Evolutionary conservation across 2,888 invertebrate species (phyloP).

Genomic region (Dolichomitus sp.): DNA sequence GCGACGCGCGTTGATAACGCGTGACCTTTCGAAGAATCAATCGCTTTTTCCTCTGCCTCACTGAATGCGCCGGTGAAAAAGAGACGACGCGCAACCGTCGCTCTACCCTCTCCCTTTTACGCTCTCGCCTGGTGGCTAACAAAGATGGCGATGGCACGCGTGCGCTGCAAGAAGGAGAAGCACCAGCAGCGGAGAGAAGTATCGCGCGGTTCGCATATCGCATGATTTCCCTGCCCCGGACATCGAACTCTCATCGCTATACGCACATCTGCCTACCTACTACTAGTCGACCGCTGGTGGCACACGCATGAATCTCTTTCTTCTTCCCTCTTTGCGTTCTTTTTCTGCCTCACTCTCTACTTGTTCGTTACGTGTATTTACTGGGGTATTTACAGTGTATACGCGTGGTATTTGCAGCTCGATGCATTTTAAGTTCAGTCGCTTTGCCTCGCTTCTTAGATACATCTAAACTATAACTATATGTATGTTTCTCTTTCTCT

Average conservation of each 20-base stretch:
- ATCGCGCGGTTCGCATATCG: conserved; percentile 64
- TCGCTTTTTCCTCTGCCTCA: conserved; percentile 41
- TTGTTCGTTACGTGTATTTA: conserved; percentile 31
- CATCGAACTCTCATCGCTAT: conserved; percentile 76
- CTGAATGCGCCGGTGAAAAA: background rate
- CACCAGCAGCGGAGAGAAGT: conserved; percentile 24
- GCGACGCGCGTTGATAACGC: conserved; percentile 73
- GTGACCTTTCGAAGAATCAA: conserved; percentile 76
- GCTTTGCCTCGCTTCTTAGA: conserved; percentile 55
- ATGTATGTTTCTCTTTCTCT: no score
- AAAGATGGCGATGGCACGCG: conserved; percentile 55
- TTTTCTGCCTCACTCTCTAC: background rate
- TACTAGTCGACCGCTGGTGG: conserved; percentile 46
- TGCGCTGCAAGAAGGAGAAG: conserved; percentile 32
- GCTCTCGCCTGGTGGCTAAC: conserved; percentile 14
- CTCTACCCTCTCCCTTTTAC: background rate
- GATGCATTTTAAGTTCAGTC: conserved; percentile 56
- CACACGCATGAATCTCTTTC: conserved; percentile 34
- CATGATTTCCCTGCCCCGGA: conserved; percentile 79
- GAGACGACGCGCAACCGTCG: background rate
- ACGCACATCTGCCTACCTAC: conserved; percentile 60
- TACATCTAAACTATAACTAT: conserved; percentile 22
- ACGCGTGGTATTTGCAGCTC: conserved; percentile 56
- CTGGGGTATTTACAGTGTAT: conserved; percentile 55
- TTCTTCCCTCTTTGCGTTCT: background rate